Conservation (phyloP, 1,140 invertebrate species). For the Marisa cornuarietis region DNA sequence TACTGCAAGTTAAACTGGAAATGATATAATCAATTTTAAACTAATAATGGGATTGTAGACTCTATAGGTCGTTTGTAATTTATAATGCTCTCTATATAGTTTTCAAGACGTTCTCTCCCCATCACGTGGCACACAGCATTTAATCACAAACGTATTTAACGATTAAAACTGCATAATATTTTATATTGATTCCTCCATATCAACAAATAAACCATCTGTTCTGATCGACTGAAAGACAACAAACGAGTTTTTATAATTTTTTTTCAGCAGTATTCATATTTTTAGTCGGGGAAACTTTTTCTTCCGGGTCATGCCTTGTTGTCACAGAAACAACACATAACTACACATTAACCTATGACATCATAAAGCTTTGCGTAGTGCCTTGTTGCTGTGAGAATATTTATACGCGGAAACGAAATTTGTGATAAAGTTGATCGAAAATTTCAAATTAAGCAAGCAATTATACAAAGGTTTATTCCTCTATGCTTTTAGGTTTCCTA, state of each 20-base stretch:
- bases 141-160: neutral
- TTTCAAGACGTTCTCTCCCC: no score
- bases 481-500: constrained; percentile 4
- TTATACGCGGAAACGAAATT: constrained; percentile 15
- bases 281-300: neutral
- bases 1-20: no score
- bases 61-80: no score
- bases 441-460: neutral
- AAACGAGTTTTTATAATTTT: neutral
- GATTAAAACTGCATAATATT: neutral
- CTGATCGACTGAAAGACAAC: neutral
- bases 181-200: neutral
- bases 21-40: no score
- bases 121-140: neutral
- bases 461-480: no score
- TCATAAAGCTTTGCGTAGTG: neutral
- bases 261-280: neutral
- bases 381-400: constrained; percentile 12
- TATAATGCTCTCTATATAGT: neutral
- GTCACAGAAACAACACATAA: constrained; percentile 23
- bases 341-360: constrained; percentile 24
- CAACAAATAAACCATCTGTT: neutral
- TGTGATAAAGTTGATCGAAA: neutral
- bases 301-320: constrained; percentile 14
- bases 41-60: no score